phyloP scores from a whole-genome alignment of 2,113 vertebrate species.

The Brachyhypopomus gauderio region DNA sequence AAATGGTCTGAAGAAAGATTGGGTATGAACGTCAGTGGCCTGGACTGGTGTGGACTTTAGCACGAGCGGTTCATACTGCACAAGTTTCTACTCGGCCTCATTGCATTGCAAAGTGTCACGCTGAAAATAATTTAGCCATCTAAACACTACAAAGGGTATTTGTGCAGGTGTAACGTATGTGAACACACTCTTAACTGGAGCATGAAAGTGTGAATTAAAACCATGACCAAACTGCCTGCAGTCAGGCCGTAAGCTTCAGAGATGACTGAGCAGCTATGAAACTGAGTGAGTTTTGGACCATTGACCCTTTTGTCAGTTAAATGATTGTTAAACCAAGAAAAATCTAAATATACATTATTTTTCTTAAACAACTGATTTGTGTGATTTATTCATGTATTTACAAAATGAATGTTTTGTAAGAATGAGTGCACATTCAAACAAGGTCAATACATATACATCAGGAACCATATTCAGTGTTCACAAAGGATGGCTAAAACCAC shows the following conservation, averaged over 20 bases:
- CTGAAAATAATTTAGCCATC: neutral
- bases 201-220: constrained; percentile 19
- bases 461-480: neutral
- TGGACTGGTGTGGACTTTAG: constrained; percentile 24
- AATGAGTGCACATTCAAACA: constrained; percentile 17
- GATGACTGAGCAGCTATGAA: constrained; percentile 63
- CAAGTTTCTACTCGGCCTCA: neutral
- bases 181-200: neutral
- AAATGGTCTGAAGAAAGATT: constrained; percentile 50
- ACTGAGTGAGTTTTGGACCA: constrained; percentile 70
- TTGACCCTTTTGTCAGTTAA: constrained; percentile 69
- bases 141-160: neutral
- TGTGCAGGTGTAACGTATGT: neutral
- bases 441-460: constrained; percentile 30
- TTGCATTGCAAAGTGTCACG: constrained; percentile 4
- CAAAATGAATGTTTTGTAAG: constrained; percentile 43
- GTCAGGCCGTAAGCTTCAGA: constrained; percentile 60
- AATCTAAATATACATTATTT: constrained; percentile 77
- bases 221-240: constrained; percentile 8
- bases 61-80: constrained; percentile 9
- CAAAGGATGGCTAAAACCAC: neutral
- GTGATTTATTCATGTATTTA: constrained; percentile 57
- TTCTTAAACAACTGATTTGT: constrained; percentile 64
- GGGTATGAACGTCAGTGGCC: constrained; percentile 37
- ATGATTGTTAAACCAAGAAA: constrained; percentile 62